These are phyloP conservation scores for Vanacampus margaritifer DNA, from an alignment of 2,113 vertebrate species.

Conservation along the genomic window DNA sequence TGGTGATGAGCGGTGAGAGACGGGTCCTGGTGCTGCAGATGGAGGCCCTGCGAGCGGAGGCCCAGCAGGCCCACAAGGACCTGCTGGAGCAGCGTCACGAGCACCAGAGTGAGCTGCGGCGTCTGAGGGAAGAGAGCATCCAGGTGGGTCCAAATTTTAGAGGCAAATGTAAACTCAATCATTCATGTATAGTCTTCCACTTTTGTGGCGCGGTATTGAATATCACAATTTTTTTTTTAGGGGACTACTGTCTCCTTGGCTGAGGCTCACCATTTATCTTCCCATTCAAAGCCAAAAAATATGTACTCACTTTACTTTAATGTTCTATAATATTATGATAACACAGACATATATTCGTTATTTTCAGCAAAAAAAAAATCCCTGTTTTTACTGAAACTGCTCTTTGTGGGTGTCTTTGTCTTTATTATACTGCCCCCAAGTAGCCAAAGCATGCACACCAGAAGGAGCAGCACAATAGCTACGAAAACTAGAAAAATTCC, in stretches of 20 bases:
- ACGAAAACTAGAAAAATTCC: too few species aligned
- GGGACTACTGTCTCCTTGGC: too few species aligned
- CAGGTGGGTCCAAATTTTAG: slow-evolving; percentile 51
- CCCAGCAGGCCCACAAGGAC: slow-evolving; percentile 65
- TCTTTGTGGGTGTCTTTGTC: neutral
- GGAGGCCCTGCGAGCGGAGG: slow-evolving; percentile 73
- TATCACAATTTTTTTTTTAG: too few species aligned
- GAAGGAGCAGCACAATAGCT: neutral
- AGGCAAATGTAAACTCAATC: neutral
- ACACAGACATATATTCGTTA: too few species aligned
- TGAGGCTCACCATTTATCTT: too few species aligned
- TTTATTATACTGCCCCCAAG: neutral
- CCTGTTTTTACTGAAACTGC: neutral
- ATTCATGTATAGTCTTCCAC: too few species aligned
- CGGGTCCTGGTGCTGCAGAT: slow-evolving; percentile 71
- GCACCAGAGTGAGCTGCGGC: slow-evolving; percentile 63
- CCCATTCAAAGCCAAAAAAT: too few species aligned
- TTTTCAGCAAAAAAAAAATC: too few species aligned
- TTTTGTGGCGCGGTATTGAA: too few species aligned
- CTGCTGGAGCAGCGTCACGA: slow-evolving; percentile 63
- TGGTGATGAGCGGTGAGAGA: slow-evolving; percentile 66
- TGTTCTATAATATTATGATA: too few species aligned
- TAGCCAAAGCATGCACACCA: neutral
- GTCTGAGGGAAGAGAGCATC: slow-evolving; percentile 71
- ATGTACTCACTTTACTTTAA: too few species aligned